Base-by-base conservation (phyloP, 2,888 invertebrate species). In the Bimastos eiseni region DNA sequence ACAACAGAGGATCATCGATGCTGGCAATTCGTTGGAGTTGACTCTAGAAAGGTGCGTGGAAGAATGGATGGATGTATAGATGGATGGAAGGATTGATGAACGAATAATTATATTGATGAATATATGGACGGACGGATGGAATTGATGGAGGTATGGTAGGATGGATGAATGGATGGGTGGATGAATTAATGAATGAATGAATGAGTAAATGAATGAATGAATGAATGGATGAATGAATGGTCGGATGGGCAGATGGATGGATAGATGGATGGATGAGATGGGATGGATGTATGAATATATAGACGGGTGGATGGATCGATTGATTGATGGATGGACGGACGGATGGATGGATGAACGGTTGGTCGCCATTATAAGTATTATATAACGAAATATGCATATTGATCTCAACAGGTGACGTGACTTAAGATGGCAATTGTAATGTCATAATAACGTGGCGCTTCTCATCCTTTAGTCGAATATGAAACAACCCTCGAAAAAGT, bases 11-110 rank as follows among this genome's bases (percentile, higher is more conserved):
- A 94, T 95, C 91, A 88, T 95, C 36, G 92, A 92, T 24, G 93
- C 93, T 92, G 95, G 95, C 89, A 94, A 95, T 92, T 93, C 93
- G 89, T 91, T 95, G 89, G 94, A 94, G 91, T 93, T 95, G 88
- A 93, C 94, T 88, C 92, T 95, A 83, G 93, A 94, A 91, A 94
- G 94, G 94, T 94, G 92, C n/a, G 86, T 36, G 86, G 37, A 86
- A 24, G 34, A 24, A 86, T 34, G 86, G 86, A 86, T 86, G 86
- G 44, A 34, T 41, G 89, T 2, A 89, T 89, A 44, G 5, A 49
- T 41, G 89, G 24, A 89, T 41, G 44, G 21, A 89, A n/a, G 89
- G 30, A 49, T 89, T 33, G 15, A 37, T 38, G 44, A 3, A n/a
- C 11, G 33, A 38, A 21, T n/a, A 38, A 37, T 17, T 37, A 44